Percentiles rank a stretch among this genome's conserved stretches.
These are phyloP conservation scores for Eucidaris tribuloides DNA, from an alignment of 35 echinoderm and acorn worm species.

Conservation along the genomic window DNA sequence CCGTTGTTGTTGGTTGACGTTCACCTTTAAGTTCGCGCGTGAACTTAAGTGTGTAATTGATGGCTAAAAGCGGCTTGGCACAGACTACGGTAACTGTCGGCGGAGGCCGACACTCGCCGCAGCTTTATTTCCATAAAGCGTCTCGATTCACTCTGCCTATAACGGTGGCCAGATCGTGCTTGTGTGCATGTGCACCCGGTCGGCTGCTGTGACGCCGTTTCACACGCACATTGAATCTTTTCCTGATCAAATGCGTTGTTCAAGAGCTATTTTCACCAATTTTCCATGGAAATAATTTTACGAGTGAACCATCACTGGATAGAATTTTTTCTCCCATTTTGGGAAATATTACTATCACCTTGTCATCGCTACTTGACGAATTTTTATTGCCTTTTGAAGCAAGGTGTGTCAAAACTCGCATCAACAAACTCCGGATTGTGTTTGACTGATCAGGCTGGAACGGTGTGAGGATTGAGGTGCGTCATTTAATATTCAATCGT, in stretches of 20 bases:
- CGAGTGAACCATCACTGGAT: slow-evolving; percentile 2
- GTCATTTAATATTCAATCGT: slow-evolving; percentile 1
- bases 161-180: slow-evolving; percentile 16
- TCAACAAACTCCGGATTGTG: background rate
- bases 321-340: background rate
- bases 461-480: background rate
- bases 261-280: slow-evolving; percentile 1
- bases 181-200: background rate
- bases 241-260: slow-evolving; percentile 16
- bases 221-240: background rate
- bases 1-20: background rate
- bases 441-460: background rate
- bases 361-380: background rate
- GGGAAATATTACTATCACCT: background rate
- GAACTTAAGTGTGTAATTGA: background rate
- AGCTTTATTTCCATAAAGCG: slow-evolving; percentile 38
- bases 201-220: background rate
- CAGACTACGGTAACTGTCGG: slow-evolving; percentile 14
- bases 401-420: background rate
- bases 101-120: slow-evolving; percentile 13
- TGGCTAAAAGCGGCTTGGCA: background rate
- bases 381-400: background rate
- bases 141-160: slow-evolving; percentile 35
- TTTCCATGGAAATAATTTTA: background rate
- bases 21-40: background rate